These are phyloP conservation scores for Melangyna quadrimaculata DNA, from an alignment of 2,888 invertebrate genomes.

Conservation along the genomic window DNA sequence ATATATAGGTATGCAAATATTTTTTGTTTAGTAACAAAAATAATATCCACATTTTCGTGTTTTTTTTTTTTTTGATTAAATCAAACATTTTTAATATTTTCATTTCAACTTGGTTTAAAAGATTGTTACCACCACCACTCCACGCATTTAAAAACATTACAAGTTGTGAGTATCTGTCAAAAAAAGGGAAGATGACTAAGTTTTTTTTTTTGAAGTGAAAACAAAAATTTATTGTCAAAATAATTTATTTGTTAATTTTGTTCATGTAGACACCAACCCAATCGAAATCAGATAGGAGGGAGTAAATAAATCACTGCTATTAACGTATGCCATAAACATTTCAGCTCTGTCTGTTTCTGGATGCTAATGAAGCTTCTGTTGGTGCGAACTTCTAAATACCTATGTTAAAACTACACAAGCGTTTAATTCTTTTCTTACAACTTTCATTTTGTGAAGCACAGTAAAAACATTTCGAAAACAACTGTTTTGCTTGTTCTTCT, in stretches of 20 bases:
- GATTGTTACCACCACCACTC: too few relatives aligned
- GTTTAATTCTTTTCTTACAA: not conserved
- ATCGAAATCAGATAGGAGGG: not conserved
- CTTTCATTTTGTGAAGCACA: not conserved
- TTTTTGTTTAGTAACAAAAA: too few relatives aligned
- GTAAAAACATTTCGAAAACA: not conserved
- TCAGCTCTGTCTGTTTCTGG: not conserved
- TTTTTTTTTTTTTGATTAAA: too few relatives aligned
- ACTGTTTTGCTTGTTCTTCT: not conserved
- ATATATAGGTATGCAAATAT: too few relatives aligned
- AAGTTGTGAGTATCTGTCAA: too few relatives aligned
- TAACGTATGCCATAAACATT: not conserved
- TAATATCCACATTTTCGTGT: too few relatives aligned
- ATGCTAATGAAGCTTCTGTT: not conserved
- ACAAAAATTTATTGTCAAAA: too few relatives aligned
- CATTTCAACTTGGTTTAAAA: too few relatives aligned
- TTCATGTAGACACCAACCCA: not conserved
- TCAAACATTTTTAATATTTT: too few relatives aligned
- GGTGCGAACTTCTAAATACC: not conserved
- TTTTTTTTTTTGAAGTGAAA: too few relatives aligned
- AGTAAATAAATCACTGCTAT: not conserved
- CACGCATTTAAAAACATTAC: too few relatives aligned
- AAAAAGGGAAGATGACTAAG: too few relatives aligned
- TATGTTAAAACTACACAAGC: not conserved
- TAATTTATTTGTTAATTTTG: not conserved